Conservation (phyloP, 2,797 vertebrate species). For the Eurystomus glaucurus region DNA sequence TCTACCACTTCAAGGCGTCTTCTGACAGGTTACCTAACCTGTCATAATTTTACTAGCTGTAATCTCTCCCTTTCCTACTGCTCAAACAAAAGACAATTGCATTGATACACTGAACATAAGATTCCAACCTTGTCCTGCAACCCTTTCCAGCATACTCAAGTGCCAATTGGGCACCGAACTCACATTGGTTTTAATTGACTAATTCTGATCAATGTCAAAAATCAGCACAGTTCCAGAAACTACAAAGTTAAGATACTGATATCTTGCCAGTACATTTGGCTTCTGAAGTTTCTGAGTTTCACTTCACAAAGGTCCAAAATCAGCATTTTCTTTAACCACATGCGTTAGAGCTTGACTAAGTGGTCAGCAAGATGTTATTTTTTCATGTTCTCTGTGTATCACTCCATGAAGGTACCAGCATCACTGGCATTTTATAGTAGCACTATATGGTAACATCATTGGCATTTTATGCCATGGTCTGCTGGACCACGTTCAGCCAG, state of each 20-base stretch:
- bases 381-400: background rate
- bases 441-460: background rate
- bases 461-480: background rate
- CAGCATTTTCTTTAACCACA: background rate
- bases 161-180: background rate
- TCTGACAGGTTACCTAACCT: background rate
- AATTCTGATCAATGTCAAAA: background rate
- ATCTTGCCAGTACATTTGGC: background rate
- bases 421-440: background rate
- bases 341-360: background rate
- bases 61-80: background rate
- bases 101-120: background rate
- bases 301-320: background rate
- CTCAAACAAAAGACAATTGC: background rate
- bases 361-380: background rate
- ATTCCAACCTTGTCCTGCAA: background rate
- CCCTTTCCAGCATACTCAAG: background rate
- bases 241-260: background rate
- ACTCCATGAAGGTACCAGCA: background rate
- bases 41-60: background rate
- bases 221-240: background rate
- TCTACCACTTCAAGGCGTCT: background rate
- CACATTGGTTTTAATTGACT: background rate
- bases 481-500: background rate
- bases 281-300: background rate